phyloP scores from a whole-genome alignment of 2,888 invertebrate species.

The Epinotia ramella region DNA sequence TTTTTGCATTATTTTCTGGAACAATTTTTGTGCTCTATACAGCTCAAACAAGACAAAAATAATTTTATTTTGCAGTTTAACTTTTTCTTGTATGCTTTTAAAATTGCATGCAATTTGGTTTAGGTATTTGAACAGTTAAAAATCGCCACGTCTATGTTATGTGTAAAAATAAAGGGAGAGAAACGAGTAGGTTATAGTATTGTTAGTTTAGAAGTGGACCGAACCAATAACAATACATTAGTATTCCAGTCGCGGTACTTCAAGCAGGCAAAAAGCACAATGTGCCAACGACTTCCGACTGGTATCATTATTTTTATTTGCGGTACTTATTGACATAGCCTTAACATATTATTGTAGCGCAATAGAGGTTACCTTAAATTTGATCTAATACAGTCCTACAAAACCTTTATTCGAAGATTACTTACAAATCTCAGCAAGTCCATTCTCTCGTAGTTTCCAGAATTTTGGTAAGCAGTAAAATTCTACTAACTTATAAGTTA shows the following conservation, averaged over 20 bases:
- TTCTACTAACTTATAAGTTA: background rate
- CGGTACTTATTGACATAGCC: slow-evolving; percentile 31
- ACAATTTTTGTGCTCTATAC: too few relatives aligned
- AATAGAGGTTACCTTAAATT: background rate
- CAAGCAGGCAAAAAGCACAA: slow-evolving; percentile 79
- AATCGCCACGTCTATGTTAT: background rate
- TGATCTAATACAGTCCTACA: background rate
- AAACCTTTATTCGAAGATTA: background rate
- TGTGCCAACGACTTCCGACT: slow-evolving; percentile 75
- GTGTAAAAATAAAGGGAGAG: slow-evolving; percentile 1
- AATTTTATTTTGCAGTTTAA: too few relatives aligned
- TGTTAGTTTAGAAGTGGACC: slow-evolving; percentile 21
- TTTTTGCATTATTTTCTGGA: too few relatives aligned
- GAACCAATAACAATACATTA: slow-evolving; percentile 59
- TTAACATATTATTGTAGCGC: background rate
- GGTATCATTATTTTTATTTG: slow-evolving; percentile 73
- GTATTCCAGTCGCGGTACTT: slow-evolving; percentile 68
- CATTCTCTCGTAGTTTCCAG: background rate
- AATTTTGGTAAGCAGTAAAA: background rate
- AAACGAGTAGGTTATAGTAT: background rate
- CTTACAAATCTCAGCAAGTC: background rate
- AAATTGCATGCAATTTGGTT: background rate
- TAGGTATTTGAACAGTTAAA: too few relatives aligned
- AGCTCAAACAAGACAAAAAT: too few relatives aligned
- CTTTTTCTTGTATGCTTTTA: too few relatives aligned